A percentile compares a stretch with the other conserved stretches of the same genome.
Evolutionary conservation across 2,888 invertebrate species (phyloP).

Genomic region (Craniophora ligustri): DNA sequence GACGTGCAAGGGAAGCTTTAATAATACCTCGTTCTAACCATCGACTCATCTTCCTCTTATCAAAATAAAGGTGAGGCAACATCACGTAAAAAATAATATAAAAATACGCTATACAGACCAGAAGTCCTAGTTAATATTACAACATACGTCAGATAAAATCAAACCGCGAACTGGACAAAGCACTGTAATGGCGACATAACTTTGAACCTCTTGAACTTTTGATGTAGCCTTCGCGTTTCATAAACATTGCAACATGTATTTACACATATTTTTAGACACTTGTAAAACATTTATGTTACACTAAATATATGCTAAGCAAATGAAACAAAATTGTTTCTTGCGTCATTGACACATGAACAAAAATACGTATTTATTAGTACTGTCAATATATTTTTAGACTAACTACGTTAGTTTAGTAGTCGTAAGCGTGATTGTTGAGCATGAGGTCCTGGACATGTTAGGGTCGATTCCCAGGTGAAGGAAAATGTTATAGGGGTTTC

Average conservation of each 20-base stretch:
- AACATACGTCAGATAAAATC: slow-evolving; percentile 58
- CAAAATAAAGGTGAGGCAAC: slow-evolving; percentile 66
- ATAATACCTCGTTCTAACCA: slow-evolving; percentile 63
- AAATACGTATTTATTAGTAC: background rate
- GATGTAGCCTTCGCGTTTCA: slow-evolving; percentile 57
- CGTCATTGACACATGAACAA: background rate
- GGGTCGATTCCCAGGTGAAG: too few species aligned
- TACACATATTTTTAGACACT: slow-evolving; percentile 47
- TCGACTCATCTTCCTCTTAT: slow-evolving; percentile 72
- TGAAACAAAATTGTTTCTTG: slow-evolving; percentile 20
- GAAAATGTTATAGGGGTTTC: too few species aligned
- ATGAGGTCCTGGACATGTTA: too few species aligned
- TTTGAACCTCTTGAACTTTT: slow-evolving; percentile 60
- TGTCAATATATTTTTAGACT: too few species aligned
- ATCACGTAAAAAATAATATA: slow-evolving; percentile 17
- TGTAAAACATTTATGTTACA: slow-evolving; percentile 35
- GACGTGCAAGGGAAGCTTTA: slow-evolving; percentile 23
- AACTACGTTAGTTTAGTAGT: too few species aligned
- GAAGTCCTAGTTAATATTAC: slow-evolving; percentile 41
- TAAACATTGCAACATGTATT: slow-evolving; percentile 58
- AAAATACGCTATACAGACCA: slow-evolving; percentile 22
- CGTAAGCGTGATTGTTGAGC: too few species aligned
- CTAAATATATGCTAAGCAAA: slow-evolving; percentile 41
- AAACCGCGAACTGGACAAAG: slow-evolving; percentile 50
- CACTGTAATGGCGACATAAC: slow-evolving; percentile 54